Base-by-base conservation (phyloP, 2,888 invertebrate genomes). In the Pachymerium ferrugineum region DNA sequence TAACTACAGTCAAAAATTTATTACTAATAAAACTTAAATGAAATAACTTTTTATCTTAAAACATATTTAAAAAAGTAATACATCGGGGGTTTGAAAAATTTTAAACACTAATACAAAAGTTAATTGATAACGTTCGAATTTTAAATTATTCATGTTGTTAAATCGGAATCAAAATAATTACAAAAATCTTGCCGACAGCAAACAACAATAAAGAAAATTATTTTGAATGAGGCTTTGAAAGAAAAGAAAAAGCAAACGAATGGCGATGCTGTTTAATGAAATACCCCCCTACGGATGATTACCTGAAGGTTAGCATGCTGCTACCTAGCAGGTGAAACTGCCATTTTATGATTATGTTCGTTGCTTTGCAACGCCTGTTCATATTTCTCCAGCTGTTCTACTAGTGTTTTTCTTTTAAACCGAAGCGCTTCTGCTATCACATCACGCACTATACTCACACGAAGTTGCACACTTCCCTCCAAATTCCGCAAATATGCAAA, bases 341-440 rank as follows among this genome's bases (percentile, higher is more conserved):
- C 19, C 0, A 62, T 29, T 73, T 73, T 73, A 62, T 73, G 73
- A 67, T 73, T 73, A 70, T 54, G 54, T 25, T 38, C 38, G 22
- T 42, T 62, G 73, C 76, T 77, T 54, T 77, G 67, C 72, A 78
- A 72, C 35, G 73, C 75, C 54, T 76, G 76, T 72, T 78, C 77
- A 72, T 76, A 78, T 31, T 77, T 76, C 75, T 78, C 77, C 19
- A 78, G 54, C 28, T 77, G 68, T 72, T 77, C 76, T 42, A 89
- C 90, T 77, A 92, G 84, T 78, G 87, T 86, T 81, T 89, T 88
- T 78, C 91, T 85, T 82, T 92, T 92, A 83, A 92, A 92, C 79
- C 92, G 85, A 78, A 90, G 84, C 68, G 90, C 89, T 84, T 92
- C 92, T 78, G 88, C 87, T 78, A 91, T 89, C 77, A 90, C 87